Evolutionary conservation across 1,140 invertebrate species (phyloP).

Genomic region (Octopus bimaculoides): DNA sequence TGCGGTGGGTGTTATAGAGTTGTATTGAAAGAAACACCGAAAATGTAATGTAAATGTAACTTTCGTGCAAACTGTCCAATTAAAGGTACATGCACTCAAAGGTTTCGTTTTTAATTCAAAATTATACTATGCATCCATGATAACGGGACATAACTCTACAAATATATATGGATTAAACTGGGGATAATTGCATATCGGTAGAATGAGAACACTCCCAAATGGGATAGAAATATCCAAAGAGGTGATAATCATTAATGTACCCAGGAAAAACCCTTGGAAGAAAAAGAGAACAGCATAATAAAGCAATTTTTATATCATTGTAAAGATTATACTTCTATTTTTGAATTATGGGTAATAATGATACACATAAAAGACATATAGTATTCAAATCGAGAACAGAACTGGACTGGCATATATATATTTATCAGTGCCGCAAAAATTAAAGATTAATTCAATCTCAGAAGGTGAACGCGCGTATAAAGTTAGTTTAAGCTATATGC

Average conservation of each 20-base stretch:
- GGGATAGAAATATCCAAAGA: background rate
- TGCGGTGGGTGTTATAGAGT: too few relatives aligned
- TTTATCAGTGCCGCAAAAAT: background rate
- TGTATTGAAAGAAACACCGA: too few relatives aligned
- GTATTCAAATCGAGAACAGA: background rate
- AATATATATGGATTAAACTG: too few relatives aligned
- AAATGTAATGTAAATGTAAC: too few relatives aligned
- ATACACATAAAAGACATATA: background rate
- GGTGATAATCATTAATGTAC: background rate
- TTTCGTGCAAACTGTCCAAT: too few relatives aligned
- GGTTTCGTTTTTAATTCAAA: background rate
- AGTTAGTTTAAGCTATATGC: background rate
- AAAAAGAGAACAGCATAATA: background rate
- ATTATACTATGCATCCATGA: background rate
- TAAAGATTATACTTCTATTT: background rate
- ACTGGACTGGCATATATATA: background rate
- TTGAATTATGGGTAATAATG: background rate
- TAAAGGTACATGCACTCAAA: too few relatives aligned
- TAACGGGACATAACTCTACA: too few relatives aligned
- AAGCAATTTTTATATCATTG: background rate
- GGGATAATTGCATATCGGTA: too few relatives aligned
- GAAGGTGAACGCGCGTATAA: background rate
- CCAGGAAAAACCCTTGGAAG: background rate
- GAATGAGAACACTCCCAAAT: too few relatives aligned
- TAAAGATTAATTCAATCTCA: background rate